phyloP scores from a whole-genome alignment of 2,888 invertebrate genomes.

The Mesoligia furuncula region DNA sequence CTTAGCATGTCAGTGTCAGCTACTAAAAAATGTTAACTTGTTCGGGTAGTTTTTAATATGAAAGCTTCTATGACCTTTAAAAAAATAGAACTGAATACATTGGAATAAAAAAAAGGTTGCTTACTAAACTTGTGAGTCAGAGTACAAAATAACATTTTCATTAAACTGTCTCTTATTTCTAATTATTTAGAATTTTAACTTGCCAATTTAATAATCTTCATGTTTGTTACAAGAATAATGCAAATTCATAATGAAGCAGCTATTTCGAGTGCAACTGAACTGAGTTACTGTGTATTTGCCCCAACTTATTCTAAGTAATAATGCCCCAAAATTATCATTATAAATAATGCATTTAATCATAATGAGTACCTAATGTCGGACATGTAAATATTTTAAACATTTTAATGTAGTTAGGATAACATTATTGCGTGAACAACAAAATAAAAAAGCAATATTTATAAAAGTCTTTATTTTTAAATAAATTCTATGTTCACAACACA shows the following conservation, averaged over 20 bases:
- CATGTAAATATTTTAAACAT: conserved; percentile 45
- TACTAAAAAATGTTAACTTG: background rate
- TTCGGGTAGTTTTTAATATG: background rate
- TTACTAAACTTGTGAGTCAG: too few relatives aligned
- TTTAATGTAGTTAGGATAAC: conserved; percentile 25
- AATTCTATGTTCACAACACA: conserved; percentile 61
- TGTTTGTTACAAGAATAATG: background rate
- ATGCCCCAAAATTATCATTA: conserved; percentile 49
- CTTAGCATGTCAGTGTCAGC: too few relatives aligned
- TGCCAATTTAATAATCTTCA: background rate
- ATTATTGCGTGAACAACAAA: conserved; percentile 33
- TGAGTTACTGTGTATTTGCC: conserved; percentile 1
- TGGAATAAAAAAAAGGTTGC: background rate
- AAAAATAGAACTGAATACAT: background rate
- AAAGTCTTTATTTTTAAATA: conserved; percentile 74
- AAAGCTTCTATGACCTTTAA: background rate
- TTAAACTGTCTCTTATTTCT: background rate
- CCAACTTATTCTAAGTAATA: conserved; percentile 14
- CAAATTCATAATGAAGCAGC: background rate
- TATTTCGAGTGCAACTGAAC: background rate
- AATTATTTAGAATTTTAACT: background rate
- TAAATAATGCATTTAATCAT: conserved; percentile 14
- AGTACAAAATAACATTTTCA: background rate
- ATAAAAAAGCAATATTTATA: conserved; percentile 66
- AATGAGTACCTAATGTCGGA: conserved; percentile 7